Base-by-base conservation (phyloP, 2,797 vertebrate species). In the Poeciliopsis paucimaculata region DNA sequence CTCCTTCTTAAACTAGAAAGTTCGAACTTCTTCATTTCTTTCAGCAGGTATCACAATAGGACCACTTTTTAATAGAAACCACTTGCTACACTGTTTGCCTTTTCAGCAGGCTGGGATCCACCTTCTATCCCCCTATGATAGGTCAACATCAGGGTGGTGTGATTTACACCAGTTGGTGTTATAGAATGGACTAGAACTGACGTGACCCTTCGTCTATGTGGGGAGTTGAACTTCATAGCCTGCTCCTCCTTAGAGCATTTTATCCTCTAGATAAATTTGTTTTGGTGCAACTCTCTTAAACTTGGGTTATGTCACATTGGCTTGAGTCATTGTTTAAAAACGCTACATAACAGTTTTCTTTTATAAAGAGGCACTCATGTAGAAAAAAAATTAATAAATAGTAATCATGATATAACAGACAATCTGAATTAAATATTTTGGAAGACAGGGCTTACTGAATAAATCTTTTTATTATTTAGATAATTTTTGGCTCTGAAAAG, bases 141-240 rank as follows among this genome's bases (percentile, higher is more conserved):
- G 34, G 57, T 88, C 77, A 78, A 73, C 72, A 79, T 83, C 84
- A 84, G 64, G 71, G 5, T 20, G 10, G 26, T 83, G 71, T 82
- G 89, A 93, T 91, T 92, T 92, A 90, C 84, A 86, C 60, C 88
- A 90, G 85, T 87, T 76, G 72, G 80, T 78, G 82, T 78, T 85
- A 85, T 53, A 79, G 66, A 81, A 76, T 57, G 51, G 80, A 82
- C 45, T 4, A 0, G 28, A 74, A 66, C n/a, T 85, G 85, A 88
- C 41, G 3, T 79, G 72, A 92, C 78, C 31, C 60, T 49, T 80
- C 73, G n/a, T 91, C 78, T 84, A 46, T 76, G 73, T 77, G 31
- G 20, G 36, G 43, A 82, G 73, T 71, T 71, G 36, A 88, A n/a
- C 64, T 80, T 79, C 57, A 51, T 31, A 31, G 70, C 12, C 55